A percentile compares a stretch with the other conserved stretches of the same genome.
These are phyloP conservation scores for Tragelaphus buxtoni DNA, from an alignment of 2,113 vertebrate genomes.

Conservation along the genomic window DNA sequence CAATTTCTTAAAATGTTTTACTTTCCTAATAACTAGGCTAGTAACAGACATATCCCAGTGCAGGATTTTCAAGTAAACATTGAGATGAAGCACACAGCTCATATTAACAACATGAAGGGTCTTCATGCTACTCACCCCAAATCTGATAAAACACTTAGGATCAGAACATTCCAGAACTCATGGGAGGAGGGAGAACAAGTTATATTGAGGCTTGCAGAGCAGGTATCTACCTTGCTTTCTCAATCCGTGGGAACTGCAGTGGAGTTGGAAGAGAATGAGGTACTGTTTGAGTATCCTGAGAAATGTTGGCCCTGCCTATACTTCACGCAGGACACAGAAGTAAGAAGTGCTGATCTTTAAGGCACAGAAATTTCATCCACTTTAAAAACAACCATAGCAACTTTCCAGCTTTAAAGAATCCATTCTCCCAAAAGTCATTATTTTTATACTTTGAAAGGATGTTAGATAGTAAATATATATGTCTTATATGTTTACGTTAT, in stretches of 20 bases:
- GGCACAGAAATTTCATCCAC: background rate
- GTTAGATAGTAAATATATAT: background rate
- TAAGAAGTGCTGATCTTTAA: background rate
- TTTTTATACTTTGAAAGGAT: background rate
- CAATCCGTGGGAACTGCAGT: background rate
- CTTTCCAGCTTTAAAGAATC: background rate
- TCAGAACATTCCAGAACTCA: background rate
- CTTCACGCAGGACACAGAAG: background rate
- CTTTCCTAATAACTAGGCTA: background rate
- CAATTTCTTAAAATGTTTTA: background rate
- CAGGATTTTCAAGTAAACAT: background rate
- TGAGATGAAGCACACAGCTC: background rate
- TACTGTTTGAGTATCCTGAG: background rate
- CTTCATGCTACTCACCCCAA: background rate
- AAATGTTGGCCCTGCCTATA: background rate
- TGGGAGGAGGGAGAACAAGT: background rate
- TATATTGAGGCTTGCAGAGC: background rate
- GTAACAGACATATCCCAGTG: background rate
- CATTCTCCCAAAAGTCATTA: background rate
- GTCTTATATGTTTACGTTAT: background rate
- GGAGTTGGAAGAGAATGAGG: background rate
- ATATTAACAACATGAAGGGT: background rate
- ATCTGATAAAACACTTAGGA: background rate
- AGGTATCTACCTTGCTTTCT: background rate
- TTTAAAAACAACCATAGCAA: background rate